Evolutionary conservation across 1,140 invertebrate genomes (phyloP).

Genomic region (Ladona fulva): DNA sequence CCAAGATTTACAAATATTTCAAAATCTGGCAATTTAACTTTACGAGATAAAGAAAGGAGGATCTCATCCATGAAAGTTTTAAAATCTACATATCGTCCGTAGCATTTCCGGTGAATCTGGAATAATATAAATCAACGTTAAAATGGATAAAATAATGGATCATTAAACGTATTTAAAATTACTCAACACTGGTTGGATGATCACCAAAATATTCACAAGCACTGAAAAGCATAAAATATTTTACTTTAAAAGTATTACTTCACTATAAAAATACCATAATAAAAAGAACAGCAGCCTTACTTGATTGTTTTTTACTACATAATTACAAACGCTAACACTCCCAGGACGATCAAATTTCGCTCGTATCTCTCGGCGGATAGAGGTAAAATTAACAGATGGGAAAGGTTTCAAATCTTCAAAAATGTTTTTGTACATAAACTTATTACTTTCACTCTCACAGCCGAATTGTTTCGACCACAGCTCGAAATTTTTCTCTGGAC

Average conservation of each 20-base stretch:
- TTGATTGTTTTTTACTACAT: slow-evolving; percentile 75
- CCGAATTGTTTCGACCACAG: slow-evolving; percentile 58
- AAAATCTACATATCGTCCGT: slow-evolving; percentile 91
- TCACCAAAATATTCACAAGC: no score
- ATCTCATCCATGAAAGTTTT: slow-evolving; percentile 92
- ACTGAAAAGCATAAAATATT: no score
- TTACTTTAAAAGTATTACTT: no score
- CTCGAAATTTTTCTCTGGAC: slow-evolving; percentile 54
- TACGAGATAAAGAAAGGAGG: slow-evolving; percentile 70
- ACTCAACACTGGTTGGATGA: no score
- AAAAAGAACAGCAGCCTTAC: slow-evolving; percentile 33
- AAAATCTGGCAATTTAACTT: slow-evolving; percentile 75
- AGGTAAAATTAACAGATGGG: slow-evolving; percentile 59
- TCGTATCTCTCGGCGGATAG: slow-evolving; percentile 52
- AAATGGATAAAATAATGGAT: no score
- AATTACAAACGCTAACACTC: slow-evolving; percentile 82
- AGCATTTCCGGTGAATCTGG: slow-evolving; percentile 49
- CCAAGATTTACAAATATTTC: slow-evolving; percentile 91
- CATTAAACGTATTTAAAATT: no score
- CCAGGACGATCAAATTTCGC: slow-evolving; percentile 58
- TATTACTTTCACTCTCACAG: slow-evolving; percentile 44
- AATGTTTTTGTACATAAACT: slow-evolving; percentile 55
- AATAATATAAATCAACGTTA: not conserved
- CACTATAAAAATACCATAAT: no score
- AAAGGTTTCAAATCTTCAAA: slow-evolving; percentile 62